Evolutionary conservation across 2,113 vertebrate genomes (phyloP), one percentile per base, ranked within the genome.

Genomic region (Chaetorhynchus papuensis): DNA sequence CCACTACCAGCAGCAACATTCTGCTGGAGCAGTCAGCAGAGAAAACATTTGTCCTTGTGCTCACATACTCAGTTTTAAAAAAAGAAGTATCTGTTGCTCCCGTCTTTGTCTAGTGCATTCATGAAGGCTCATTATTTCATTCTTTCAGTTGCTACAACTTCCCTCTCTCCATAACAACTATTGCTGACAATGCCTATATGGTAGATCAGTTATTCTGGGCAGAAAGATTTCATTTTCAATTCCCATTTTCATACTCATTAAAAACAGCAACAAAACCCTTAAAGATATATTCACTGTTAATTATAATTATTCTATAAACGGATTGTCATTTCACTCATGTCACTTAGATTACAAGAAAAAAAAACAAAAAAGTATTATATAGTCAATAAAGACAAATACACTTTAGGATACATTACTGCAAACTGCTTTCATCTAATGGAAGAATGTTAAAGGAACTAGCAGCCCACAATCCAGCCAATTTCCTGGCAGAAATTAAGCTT

Each of bases 211-310:
- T 68, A 94, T 71, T 94, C 63, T 68, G 7, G 11, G 35, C 44
- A 93, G 68, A 90, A 90, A 78, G 59, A 84, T 68, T 94, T 92
- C 4, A 87, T 87, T 88, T 96, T 63, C 45, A 94, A 77, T 87
- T 91, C n/a, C 45, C 57, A 78, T 94, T 89, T 92, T 82, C 74
- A 65, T 76, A 56, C 35, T 84, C 63, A 94, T 88, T 91, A 54
- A 78, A 89, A 79, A 74, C 44, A 78, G 53, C 28, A 42, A 90
- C 23, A 89, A 83, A 87, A 30, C 26, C 57, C 52, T 83, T 78
- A 74, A 90, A 80, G 45, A 92, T 72, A 81, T 12, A 85, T 61
- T 59, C 9, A 75, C n/a, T 83, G 72, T 89, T 91, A 81, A 91
- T 92, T 88, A 75, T 66, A 83, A 86, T 93, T 86, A 56, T 63